These are phyloP conservation scores for Drosophila nr. medialis DNA, from an alignment of 2,888 invertebrate species.

Conservation along the genomic window DNA sequence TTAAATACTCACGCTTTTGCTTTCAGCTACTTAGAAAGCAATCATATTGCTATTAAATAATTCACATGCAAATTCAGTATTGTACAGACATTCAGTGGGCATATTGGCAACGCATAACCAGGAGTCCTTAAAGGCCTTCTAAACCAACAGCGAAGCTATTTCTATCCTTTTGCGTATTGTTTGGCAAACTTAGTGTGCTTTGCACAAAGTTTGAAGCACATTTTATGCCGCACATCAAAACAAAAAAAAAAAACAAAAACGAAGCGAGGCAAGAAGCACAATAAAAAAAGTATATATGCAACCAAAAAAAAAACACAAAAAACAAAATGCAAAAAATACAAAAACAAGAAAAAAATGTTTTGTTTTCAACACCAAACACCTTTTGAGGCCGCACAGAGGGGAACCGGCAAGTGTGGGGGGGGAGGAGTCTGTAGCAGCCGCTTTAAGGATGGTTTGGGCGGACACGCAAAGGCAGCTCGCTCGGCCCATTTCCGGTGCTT, in stretches of 20 bases:
- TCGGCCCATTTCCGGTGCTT: constrained; percentile 71
- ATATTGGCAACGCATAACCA: constrained; percentile 47
- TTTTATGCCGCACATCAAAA: constrained; percentile 53
- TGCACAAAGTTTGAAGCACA: constrained; percentile 66
- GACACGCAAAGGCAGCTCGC: constrained; percentile 32
- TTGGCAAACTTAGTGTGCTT: constrained; percentile 50
- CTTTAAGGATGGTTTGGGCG: not conserved
- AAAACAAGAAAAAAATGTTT: constrained; percentile 51
- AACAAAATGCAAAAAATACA: constrained; percentile 17
- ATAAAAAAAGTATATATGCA: constrained; percentile 50
- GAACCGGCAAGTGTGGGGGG: no score
- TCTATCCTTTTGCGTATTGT: constrained; percentile 42
- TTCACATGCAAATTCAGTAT: constrained; percentile 47
- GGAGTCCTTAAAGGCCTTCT: constrained; percentile 34
- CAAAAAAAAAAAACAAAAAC: constrained; percentile 25
- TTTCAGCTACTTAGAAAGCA: constrained; percentile 41
- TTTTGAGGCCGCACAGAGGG: constrained; percentile 54
- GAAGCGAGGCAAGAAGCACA: constrained; percentile 33
- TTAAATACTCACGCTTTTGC: constrained; percentile 3
- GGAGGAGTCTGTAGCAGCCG: not conserved
- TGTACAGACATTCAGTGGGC: constrained; percentile 22
- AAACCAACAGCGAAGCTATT: constrained; percentile 28
- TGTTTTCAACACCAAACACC: constrained; percentile 76
- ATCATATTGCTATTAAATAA: constrained; percentile 54
- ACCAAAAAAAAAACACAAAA: constrained; percentile 31